These are phyloP conservation scores for Mustelus asterias DNA, from an alignment of 2,113 vertebrate species.

Conservation along the genomic window DNA sequence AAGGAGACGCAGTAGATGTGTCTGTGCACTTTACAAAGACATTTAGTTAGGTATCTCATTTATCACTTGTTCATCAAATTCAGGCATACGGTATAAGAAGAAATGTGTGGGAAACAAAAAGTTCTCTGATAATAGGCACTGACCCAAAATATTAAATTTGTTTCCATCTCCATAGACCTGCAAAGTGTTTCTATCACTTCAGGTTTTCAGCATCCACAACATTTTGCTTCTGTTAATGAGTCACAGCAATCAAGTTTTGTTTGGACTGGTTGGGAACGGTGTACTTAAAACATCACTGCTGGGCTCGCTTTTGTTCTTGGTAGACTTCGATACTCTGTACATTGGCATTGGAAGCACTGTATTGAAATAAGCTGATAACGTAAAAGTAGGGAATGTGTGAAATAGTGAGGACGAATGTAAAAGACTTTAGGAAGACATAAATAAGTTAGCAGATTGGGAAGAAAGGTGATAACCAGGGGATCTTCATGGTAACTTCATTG, in stretches of 20 bases:
- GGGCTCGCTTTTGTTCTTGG: too few relatives aligned
- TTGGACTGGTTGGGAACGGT: background rate
- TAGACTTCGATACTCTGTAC: too few relatives aligned
- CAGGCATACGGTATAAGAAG: background rate
- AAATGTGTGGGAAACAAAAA: background rate
- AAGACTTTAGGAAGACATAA: too few relatives aligned
- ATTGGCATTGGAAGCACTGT: too few relatives aligned
- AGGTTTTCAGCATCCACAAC: background rate
- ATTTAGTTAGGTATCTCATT: background rate
- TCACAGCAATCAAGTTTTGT: background rate
- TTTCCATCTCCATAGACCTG: background rate
- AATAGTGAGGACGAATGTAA: too few relatives aligned
- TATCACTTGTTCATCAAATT: background rate
- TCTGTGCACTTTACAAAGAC: background rate
- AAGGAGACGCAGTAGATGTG: background rate
- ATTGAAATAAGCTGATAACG: too few relatives aligned
- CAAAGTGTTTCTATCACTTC: background rate
- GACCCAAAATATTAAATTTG: background rate
- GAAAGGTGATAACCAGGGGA: too few relatives aligned
- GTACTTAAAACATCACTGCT: too few relatives aligned
- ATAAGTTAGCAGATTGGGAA: too few relatives aligned
- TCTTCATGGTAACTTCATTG: too few relatives aligned
- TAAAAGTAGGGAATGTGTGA: too few relatives aligned
- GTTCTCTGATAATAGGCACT: background rate
- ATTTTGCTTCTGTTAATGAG: background rate